These are phyloP conservation scores for Cerastoderma edule DNA, from an alignment of 2,888 invertebrate species.

Conservation along the genomic window DNA sequence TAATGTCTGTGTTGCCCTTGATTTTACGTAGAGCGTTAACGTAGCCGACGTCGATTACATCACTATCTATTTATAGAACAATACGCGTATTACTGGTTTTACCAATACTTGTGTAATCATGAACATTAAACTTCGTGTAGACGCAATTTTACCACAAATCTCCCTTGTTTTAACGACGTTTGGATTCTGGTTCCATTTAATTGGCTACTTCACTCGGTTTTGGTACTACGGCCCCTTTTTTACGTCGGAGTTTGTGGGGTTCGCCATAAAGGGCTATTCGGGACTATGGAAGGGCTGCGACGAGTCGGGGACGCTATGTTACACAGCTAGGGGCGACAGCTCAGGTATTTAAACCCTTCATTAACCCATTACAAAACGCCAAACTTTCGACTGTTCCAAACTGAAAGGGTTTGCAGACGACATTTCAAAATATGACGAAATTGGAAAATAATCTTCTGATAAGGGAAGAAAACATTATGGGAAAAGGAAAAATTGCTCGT, in stretches of 20 bases:
- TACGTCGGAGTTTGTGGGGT: conserved; percentile 38
- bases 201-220: conserved; percentile 46
- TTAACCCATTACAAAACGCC: too few relatives aligned
- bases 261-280: conserved; percentile 48
- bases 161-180: conserved; percentile 36
- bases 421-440: too few relatives aligned
- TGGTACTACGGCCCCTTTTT: conserved; percentile 48
- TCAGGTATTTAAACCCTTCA: conserved; percentile 9
- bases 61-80: too few relatives aligned
- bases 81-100: too few relatives aligned
- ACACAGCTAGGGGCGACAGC: conserved; percentile 42
- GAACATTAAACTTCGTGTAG: conserved; percentile 47
- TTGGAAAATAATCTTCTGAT: too few relatives aligned
- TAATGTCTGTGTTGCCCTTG: too few relatives aligned
- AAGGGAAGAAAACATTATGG: not conserved
- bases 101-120: too few relatives aligned
- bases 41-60: too few relatives aligned
- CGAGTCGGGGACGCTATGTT: conserved; percentile 54
- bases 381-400: too few relatives aligned
- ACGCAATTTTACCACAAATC: conserved; percentile 48
- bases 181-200: conserved; percentile 43
- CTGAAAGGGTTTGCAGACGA: too few relatives aligned
- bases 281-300: conserved; percentile 61
- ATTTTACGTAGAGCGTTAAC: too few relatives aligned
- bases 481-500: not conserved